Evolutionary conservation across 2,113 vertebrate species (phyloP).

Genomic region (Pelusios castaneus): DNA sequence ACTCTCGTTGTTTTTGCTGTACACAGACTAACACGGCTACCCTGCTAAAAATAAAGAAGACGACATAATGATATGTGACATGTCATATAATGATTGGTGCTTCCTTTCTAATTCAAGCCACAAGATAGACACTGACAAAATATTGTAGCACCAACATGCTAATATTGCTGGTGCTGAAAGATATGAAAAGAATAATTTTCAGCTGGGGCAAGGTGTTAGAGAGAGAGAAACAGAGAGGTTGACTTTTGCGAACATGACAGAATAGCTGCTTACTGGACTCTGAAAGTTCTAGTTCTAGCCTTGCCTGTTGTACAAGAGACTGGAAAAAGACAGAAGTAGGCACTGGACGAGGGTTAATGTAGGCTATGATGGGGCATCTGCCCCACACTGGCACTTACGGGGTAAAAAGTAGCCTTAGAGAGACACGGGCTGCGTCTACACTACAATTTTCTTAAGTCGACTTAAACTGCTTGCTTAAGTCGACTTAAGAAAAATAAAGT

Average conservation of each 20-base stretch:
- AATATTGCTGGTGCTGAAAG: conserved; percentile 18
- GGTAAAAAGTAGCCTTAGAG: too few species aligned
- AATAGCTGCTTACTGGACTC: background rate
- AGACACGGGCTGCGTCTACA: too few species aligned
- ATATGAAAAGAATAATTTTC: conserved; percentile 19
- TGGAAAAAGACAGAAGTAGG: background rate
- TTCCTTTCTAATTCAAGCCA: conserved; percentile 5
- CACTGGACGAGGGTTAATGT: background rate
- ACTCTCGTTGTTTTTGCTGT: too few species aligned
- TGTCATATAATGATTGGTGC: background rate
- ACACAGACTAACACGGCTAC: too few species aligned
- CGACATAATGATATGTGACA: background rate
- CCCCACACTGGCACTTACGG: too few species aligned
- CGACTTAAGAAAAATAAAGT: too few species aligned
- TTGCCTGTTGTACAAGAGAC: background rate
- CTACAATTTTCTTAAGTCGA: too few species aligned
- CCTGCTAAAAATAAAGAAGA: too few species aligned
- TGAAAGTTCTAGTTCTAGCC: background rate
- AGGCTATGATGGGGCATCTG: too few species aligned
- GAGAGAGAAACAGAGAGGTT: background rate
- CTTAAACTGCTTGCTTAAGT: too few species aligned
- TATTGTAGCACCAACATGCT: background rate
- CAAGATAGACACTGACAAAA: background rate
- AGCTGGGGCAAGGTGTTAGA: background rate
- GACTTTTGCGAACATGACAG: background rate